Percentiles rank a stretch among this genome's conserved stretches.
These are phyloP conservation scores for Odontomachus brunneus DNA, from an alignment of 1,140 invertebrate genomes.

Conservation along the genomic window DNA sequence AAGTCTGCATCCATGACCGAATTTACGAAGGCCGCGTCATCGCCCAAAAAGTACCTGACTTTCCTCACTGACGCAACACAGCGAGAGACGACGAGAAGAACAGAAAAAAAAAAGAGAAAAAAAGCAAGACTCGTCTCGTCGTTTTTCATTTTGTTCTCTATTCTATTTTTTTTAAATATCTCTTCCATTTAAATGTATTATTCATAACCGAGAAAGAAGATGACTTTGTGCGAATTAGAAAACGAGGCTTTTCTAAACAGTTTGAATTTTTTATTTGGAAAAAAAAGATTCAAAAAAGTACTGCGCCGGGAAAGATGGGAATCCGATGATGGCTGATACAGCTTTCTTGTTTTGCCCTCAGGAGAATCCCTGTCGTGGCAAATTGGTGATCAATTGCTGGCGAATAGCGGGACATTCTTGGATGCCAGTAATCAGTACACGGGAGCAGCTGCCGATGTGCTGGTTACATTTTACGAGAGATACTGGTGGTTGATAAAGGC, in stretches of 20 bases:
- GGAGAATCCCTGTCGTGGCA: conserved; percentile 49
- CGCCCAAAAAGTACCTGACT: background rate
- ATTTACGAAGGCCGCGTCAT: conserved; percentile 23
- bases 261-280: too few species aligned
- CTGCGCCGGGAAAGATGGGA: background rate
- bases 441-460: conserved; percentile 57
- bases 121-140: background rate
- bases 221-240: too few species aligned
- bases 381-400: conserved; percentile 52
- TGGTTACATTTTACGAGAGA: conserved; percentile 61
- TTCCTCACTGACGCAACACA: background rate
- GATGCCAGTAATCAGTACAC: conserved; percentile 71
- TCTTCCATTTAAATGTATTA: conserved; percentile 13
- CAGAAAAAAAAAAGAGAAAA: background rate
- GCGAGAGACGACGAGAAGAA: background rate
- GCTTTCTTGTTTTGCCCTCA: conserved; percentile 56
- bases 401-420: conserved; percentile 60
- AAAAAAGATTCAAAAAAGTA: background rate
- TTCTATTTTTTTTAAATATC: background rate
- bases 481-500: conserved; percentile 79
- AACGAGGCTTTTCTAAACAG: too few species aligned
- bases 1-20: conserved; percentile 14
- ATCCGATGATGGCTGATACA: conserved; percentile 9
- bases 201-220: too few species aligned
- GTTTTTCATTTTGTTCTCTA: background rate